Conservation (phyloP, 2,888 invertebrate genomes). For the Lycocerus yunnanus region DNA sequence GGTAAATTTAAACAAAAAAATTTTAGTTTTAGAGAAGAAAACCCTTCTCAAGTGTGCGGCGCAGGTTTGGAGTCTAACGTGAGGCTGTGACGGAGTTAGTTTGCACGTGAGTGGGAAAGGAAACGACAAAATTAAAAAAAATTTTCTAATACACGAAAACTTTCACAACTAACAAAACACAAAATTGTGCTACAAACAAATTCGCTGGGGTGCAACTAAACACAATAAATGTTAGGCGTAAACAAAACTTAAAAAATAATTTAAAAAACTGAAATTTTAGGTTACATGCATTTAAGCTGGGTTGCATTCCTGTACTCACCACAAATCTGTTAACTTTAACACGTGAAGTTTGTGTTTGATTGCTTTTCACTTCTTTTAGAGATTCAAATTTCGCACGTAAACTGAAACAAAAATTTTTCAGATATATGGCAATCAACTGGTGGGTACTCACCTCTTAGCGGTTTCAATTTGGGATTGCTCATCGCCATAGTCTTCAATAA, state of each 20-base stretch:
- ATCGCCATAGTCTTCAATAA: conserved; percentile 59
- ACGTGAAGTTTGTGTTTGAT: conserved; percentile 60
- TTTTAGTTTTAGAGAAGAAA: no score
- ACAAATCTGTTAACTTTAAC: conserved; percentile 90
- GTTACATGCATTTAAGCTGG: neutral
- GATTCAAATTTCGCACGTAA: conserved; percentile 88
- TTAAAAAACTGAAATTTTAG: neutral
- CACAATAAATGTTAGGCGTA: conserved; percentile 19
- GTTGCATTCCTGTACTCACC: conserved; percentile 65
- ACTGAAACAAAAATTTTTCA: conserved; percentile 55
- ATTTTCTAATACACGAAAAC: neutral
- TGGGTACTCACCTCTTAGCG: conserved; percentile 56
- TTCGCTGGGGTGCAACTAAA: neutral
- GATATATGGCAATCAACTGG: neutral
- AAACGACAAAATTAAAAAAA: neutral
- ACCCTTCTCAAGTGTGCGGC: no score
- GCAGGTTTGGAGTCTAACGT: no score
- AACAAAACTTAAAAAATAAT: neutral
- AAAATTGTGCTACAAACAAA: conserved; percentile 4
- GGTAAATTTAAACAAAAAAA: no score
- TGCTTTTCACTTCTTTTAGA: conserved; percentile 65
- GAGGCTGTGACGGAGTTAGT: neutral
- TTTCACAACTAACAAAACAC: neutral
- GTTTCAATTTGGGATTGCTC: conserved; percentile 83
- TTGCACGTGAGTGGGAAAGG: neutral